A percentile compares a stretch with the other conserved stretches of the same genome.
phyloP scores from a whole-genome alignment of 2,888 invertebrate species.

The Mactromeris polynyma region DNA sequence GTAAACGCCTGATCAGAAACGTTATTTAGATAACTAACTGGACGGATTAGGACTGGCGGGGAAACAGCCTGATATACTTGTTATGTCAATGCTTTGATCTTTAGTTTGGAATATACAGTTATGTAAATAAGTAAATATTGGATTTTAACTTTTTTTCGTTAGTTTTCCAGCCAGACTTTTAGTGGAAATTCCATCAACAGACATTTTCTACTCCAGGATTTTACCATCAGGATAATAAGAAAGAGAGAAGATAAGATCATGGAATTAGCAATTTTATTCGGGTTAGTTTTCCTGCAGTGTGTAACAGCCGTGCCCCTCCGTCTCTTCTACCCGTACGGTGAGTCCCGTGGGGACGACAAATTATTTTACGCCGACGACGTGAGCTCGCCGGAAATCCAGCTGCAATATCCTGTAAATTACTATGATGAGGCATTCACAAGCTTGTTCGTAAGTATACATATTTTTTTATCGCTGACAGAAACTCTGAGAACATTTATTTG shows the following conservation, averaged over 20 bases:
- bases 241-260: neutral
- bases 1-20: slow-evolving; percentile 19
- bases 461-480: no score
- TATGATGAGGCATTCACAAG: slow-evolving; percentile 92
- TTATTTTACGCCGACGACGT: slow-evolving; percentile 89
- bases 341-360: slow-evolving; percentile 88
- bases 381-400: slow-evolving; percentile 90
- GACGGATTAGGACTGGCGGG: slow-evolving; percentile 48
- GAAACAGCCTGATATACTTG: slow-evolving; percentile 9
- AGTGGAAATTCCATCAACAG: neutral
- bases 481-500: no score
- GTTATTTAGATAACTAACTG: slow-evolving; percentile 34
- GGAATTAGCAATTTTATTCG: neutral
- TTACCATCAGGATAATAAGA: neutral
- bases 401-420: slow-evolving; percentile 93
- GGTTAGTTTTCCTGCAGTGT: slow-evolving; percentile 7
- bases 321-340: slow-evolving; percentile 88
- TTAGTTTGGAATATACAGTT: neutral
- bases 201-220: neutral
- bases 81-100: neutral
- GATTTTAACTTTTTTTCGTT: neutral
- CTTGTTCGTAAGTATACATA: slow-evolving; percentile 92
- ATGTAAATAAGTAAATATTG: neutral
- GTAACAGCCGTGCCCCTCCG: slow-evolving; percentile 62
- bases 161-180: neutral